phyloP scores from a whole-genome alignment of 2,113 vertebrate genomes.

The Oryzias curvinotus region DNA sequence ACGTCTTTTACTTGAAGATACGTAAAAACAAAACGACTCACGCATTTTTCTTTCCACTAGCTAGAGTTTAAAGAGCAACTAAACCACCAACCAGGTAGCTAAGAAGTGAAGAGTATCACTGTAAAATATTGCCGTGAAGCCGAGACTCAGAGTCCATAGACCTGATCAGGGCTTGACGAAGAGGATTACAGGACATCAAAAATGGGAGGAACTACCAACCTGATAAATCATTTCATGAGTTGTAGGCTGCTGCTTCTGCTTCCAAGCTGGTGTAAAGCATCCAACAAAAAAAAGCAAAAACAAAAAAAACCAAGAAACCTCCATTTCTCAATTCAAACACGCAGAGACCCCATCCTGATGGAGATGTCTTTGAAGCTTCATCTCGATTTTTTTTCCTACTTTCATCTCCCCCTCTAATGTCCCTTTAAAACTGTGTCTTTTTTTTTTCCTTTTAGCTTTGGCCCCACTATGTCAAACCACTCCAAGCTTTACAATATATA shows the following conservation, averaged over 20 bases:
- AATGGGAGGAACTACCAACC: constrained; percentile 93
- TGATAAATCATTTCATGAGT: constrained; percentile 87
- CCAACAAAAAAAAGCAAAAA: too few species aligned
- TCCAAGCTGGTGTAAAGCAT: constrained; percentile 76
- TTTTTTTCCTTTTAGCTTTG: not conserved
- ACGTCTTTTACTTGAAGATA: too few species aligned
- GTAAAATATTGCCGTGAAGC: constrained; percentile 93
- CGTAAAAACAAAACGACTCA: too few species aligned
- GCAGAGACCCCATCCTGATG: not conserved
- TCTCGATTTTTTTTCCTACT: not conserved
- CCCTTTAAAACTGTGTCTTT: not conserved
- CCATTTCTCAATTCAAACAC: not conserved
- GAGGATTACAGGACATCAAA: constrained; percentile 77
- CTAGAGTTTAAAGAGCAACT: not conserved
- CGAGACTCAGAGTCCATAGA: constrained; percentile 86
- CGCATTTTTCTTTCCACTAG: too few species aligned
- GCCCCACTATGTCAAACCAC: constrained; percentile 17
- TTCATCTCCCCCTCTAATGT: not conserved
- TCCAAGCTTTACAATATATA: constrained; percentile 11
- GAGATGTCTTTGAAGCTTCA: not conserved
- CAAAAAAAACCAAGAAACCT: constrained; percentile 19
- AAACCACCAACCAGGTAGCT: constrained; percentile 50
- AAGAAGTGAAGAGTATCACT: constrained; percentile 89
- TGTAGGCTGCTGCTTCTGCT: constrained; percentile 75
- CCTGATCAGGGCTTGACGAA: constrained; percentile 84